Conservation (phyloP, 2,888 invertebrate genomes). For the Eueremaeus valkanovi region DNA sequence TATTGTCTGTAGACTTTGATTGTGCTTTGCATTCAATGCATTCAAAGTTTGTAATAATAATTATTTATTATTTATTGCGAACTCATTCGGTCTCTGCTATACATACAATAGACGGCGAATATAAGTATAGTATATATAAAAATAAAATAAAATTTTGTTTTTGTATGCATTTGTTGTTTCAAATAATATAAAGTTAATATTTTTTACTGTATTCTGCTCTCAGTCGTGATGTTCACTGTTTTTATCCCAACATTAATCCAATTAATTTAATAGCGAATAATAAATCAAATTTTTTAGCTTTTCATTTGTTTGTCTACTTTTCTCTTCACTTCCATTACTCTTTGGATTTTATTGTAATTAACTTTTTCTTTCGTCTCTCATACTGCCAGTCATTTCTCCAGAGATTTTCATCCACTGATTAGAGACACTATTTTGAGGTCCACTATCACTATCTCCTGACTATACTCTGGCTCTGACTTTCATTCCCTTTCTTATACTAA, state of each 20-base stretch:
- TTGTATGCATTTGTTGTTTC: no score
- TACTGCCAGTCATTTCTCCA: neutral
- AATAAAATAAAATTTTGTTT: no score
- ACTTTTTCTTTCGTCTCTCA: conserved; percentile 6
- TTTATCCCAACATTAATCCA: conserved; percentile 10
- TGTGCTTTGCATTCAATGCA: no score
- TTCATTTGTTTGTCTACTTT: neutral
- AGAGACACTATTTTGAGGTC: neutral
- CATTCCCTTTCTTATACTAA: conserved; percentile 42
- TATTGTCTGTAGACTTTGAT: no score
- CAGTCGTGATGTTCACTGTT: neutral
- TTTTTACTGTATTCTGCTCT: no score
- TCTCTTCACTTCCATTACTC: neutral
- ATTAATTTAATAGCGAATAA: neutral
- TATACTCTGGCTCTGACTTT: neutral
- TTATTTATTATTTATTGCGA: neutral
- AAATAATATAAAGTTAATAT: no score
- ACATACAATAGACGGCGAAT: no score
- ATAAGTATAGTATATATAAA: no score
- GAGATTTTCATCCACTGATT: neutral
- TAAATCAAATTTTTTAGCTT: no score
- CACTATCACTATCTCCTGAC: neutral
- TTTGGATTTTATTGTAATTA: conserved; percentile 10
- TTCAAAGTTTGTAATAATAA: no score
- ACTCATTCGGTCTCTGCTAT: no score